Evolutionary conservation across 2,113 vertebrate species (phyloP), one percentile per base, ranked within the genome.

Genomic region (Menura novaehollandiae): DNA sequence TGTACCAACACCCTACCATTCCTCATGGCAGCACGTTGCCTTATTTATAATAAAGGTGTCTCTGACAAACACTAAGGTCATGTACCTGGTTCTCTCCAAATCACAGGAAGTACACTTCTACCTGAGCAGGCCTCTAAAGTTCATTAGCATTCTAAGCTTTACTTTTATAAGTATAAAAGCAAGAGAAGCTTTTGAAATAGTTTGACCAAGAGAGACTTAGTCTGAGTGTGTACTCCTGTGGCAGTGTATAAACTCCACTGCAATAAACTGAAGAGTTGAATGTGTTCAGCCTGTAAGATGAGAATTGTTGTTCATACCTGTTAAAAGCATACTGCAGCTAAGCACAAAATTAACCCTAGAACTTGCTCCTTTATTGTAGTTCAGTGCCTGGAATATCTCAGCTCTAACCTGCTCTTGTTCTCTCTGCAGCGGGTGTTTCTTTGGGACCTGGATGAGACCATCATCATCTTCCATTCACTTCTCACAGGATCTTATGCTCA

Each of bases 371-470:
- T 37, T 46, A 16, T 11, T 82, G 41, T 20, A 79, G 33, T 46
- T 66, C 43, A 19, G 28, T 63, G 49, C 23, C 67, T 46, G 47
- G n/a, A 47, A 30, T 55, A 11, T 32, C 66, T 78, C 53, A 68
- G 1, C 64, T 76, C 68, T 97, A 74, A 97, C n/a, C 37, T 93
- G 21, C 60, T 85, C 93, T 92, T 94, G 28, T 96, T 97, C 66
- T 87, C 89, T 68, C 26, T 78, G 35, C 88, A 99, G 99, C 95
- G 99, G 26, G 98, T 99, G 85, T 99, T 99, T 77, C 97, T 99
- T 35, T 99, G 99, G 99, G 99, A 99, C 97, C 97, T 99, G 98
- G 99, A 99, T 95, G 99, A 99, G 97, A 99, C 99, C 91, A 99
- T 99, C 92, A 99, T 99, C 59, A 99, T 99, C 94, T 99, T 99